Evolutionary conservation across 2,888 invertebrate genomes (phyloP).

Genomic region (Yponomeuta plumbellus): DNA sequence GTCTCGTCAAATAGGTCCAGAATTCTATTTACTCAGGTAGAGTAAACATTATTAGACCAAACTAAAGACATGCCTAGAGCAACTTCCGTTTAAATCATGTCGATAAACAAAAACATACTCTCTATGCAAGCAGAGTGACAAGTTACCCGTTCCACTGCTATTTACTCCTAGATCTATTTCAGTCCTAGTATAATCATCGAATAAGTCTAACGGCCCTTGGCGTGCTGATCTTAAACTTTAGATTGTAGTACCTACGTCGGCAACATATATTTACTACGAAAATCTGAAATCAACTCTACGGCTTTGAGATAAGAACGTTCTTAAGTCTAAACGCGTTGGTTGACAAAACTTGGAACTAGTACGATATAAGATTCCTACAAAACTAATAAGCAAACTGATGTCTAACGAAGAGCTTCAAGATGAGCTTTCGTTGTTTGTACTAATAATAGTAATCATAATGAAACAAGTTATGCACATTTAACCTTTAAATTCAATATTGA

Average conservation of each 20-base stretch:
- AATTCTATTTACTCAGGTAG: background rate
- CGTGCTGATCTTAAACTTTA: background rate
- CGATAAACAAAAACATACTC: conserved; percentile 1
- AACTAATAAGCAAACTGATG: no score
- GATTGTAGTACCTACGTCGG: background rate
- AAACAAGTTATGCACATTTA: no score
- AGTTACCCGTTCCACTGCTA: background rate
- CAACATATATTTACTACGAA: background rate
- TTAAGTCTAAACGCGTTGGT: no score
- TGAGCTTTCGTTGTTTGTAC: no score
- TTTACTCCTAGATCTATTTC: background rate
- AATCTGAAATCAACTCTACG: no score
- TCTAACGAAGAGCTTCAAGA: no score
- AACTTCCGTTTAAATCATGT: background rate
- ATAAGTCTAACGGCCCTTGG: background rate
- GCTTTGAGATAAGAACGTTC: no score
- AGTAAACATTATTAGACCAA: background rate
- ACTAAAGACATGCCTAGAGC: background rate
- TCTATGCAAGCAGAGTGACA: background rate
- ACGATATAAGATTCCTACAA: no score
- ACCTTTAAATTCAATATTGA: no score
- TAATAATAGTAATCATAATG: no score
- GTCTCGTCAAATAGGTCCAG: no score
- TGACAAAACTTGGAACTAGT: no score
- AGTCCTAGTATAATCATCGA: background rate